Evolutionary conservation across 2,797 vertebrate genomes (phyloP).

Genomic region (Cossypha dichroa): DNA sequence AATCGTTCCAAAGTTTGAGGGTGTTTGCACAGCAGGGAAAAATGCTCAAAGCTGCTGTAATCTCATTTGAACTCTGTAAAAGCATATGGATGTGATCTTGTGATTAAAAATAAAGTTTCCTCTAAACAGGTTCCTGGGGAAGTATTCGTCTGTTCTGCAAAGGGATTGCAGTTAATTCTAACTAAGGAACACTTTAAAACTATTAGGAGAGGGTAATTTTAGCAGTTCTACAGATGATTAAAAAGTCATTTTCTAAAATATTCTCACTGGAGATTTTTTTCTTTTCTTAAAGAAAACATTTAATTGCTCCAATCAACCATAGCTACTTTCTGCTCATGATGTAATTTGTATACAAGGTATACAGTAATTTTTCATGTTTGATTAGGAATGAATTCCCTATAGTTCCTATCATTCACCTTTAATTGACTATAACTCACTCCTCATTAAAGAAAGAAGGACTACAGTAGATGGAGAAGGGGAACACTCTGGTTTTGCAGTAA

Average conservation of each 20-base stretch:
- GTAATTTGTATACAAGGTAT: slow-evolving; percentile 85
- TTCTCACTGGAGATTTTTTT: slow-evolving; percentile 88
- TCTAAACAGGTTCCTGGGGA: slow-evolving; percentile 67
- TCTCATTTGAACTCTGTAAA: neutral
- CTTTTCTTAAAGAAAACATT: slow-evolving; percentile 87
- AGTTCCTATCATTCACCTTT: slow-evolving; percentile 85
- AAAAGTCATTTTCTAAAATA: slow-evolving; percentile 98
- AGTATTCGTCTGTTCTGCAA: slow-evolving; percentile 20
- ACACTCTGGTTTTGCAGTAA: neutral
- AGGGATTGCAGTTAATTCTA: slow-evolving; percentile 72
- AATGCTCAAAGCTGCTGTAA: neutral
- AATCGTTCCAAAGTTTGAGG: neutral
- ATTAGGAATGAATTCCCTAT: slow-evolving; percentile 56
- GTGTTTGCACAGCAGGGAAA: neutral
- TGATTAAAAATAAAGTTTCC: slow-evolving; percentile 71
- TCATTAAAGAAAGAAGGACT: slow-evolving; percentile 72
- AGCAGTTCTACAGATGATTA: slow-evolving; percentile 90
- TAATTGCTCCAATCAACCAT: slow-evolving; percentile 95
- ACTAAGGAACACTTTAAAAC: slow-evolving; percentile 84
- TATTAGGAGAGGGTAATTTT: slow-evolving; percentile 86
- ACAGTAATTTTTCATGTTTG: slow-evolving; percentile 86
- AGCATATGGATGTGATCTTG: neutral
- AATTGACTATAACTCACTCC: slow-evolving; percentile 82
- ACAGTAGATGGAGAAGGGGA: neutral
- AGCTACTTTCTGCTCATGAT: slow-evolving; percentile 86